Evolutionary conservation across 2,888 invertebrate species (phyloP).

Genomic region (Melipona bicolor): DNA sequence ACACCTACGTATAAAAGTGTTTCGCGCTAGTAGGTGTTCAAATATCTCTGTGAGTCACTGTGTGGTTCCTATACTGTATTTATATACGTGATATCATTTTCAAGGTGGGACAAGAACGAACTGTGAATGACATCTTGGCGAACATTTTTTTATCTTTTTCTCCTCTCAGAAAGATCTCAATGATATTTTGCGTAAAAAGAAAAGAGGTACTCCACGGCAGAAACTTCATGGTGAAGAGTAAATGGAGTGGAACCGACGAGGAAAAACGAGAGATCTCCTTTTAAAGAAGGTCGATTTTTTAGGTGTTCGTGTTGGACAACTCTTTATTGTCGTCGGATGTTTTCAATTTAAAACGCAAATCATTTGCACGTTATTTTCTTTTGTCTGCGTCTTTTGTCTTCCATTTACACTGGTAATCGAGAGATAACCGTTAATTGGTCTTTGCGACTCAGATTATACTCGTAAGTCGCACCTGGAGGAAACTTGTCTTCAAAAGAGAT

Average conservation of each 20-base stretch:
- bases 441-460: not conserved
- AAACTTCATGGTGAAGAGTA: not conserved
- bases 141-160: not conserved
- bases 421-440: not conserved
- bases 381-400: not conserved
- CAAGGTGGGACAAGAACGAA: not conserved
- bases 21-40: not conserved
- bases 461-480: not conserved
- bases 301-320: not conserved
- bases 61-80: not conserved
- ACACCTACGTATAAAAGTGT: too few relatives aligned
- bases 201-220: not conserved
- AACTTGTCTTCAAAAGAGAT: not conserved
- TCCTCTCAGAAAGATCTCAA: not conserved
- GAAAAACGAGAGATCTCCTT: not conserved
- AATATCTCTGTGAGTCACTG: not conserved
- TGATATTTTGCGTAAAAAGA: too few relatives aligned
- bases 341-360: slow-evolving; percentile 8
- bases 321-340: not conserved
- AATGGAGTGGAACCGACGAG: not conserved
- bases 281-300: not conserved
- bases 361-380: too few relatives aligned
- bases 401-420: not conserved
- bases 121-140: not conserved
- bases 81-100: not conserved